Conservation (phyloP, 2,113 vertebrate species). For the Lipophrys pholis region DNA sequence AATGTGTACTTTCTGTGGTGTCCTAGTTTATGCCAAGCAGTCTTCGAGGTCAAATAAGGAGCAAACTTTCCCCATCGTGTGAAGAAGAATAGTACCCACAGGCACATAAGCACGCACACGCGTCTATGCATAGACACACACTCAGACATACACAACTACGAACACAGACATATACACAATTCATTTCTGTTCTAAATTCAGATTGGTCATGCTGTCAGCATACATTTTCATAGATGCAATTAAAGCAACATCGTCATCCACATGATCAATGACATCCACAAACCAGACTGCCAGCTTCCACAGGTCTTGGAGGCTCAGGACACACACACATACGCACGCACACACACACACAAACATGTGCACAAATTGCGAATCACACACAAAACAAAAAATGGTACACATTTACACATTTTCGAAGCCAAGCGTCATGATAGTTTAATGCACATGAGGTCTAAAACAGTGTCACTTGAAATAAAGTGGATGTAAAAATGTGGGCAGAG, state of each 20-base stretch:
- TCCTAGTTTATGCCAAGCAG: constrained; percentile 57
- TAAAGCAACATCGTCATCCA: constrained; percentile 48
- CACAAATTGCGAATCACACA: neutral
- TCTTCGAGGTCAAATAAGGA: constrained; percentile 68
- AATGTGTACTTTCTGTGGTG: constrained; percentile 38
- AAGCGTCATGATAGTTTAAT: neutral
- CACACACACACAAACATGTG: neutral
- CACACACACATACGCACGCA: neutral
- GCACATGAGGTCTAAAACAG: neutral
- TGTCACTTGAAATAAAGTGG: constrained; percentile 25
- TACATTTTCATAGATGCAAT: constrained; percentile 57
- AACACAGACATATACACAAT: constrained; percentile 20
- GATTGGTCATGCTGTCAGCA: constrained; percentile 57
- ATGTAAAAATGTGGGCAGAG: constrained; percentile 14
- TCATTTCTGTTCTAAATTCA: constrained; percentile 24
- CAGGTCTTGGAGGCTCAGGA: constrained; percentile 1
- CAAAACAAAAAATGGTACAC: neutral
- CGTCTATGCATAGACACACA: neutral
- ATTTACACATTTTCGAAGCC: neutral
- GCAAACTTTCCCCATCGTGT: constrained; percentile 56
- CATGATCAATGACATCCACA: constrained; percentile 55
- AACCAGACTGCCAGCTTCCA: constrained; percentile 28
- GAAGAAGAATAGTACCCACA: constrained; percentile 41
- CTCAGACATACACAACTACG: constrained; percentile 10
- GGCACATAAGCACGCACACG: constrained; percentile 14